Base-by-base conservation (phyloP, 30 jellyfish, hydroid and myxozoan genomes). In the Hydractinia symbiolongicarpus region DNA sequence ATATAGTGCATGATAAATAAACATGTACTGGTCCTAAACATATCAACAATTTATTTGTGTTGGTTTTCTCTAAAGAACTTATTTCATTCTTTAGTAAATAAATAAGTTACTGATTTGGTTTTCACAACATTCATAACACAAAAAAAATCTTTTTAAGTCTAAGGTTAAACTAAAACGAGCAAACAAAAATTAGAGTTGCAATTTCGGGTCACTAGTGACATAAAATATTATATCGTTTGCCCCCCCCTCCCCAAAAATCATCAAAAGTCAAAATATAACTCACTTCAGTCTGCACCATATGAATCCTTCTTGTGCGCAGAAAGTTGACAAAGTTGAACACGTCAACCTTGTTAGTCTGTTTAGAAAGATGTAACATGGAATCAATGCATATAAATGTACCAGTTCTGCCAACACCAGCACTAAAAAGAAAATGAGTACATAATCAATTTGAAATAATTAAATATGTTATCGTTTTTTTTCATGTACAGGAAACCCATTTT, bases 351-450 rank as follows among this genome's bases (percentile, higher is more conserved):
- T 78, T 55, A 73, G 83, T 79, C 52, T 66, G 55, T 55, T 54
- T 77, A 5, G 83, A 78, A 1, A 91, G 92, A n/a, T 91, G 87
- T 10, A 91, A 72, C 98, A 91, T 86, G 4, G 86, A 79, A 76
- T 91, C 98, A 7, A 91, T 78, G 61, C 88, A 82, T 20, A 91
- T 91, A 58, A 91, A 91, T 20, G 98, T 91, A 0, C 98, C 98
- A 14, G 98, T 86, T 9, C 98, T 84, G 54, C 98, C 98, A 72
- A 91, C 96, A 49, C 98, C 98, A 71, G 98, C 98, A 67, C 98
- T 91, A 81, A 21, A 58, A 49, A 75, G 74, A 64, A 64, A 13
- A 64, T 6, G 52, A 64, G 74, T n/a, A 6, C 8, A 64, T n/a
- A 6, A 64, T 13, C 19, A 11, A 0, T 58, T 13, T 58, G 17